Base-by-base conservation (phyloP, 2,888 invertebrate genomes). In the Acrobasis repandana region DNA sequence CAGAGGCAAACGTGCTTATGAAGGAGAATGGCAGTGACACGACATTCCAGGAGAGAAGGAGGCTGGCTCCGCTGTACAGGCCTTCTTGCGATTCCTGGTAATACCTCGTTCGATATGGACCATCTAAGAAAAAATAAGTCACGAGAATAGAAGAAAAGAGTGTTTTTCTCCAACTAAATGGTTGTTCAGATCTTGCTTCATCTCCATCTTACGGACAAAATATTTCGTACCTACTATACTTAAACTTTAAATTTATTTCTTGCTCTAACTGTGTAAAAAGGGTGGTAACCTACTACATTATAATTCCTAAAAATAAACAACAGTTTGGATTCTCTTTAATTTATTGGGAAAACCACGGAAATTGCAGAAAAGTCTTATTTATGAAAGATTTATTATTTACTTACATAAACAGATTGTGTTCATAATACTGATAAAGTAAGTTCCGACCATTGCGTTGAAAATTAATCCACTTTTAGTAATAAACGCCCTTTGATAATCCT, bases 11-110 rank as follows among this genome's bases (percentile, higher is more conserved):
- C 0, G 96, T 94, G 1, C 96, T 95, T 49, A 97, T 84, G 34
- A 97, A 93, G 0, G 97, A 97, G 77, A 97, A 95, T 0, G 98
- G 97, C 62, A 98, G 86, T 0, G 96, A 96, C 14, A 96, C 94
- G 2, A 97, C 84, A 66, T 96, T 95, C 85, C 97, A 97, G 0
- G 97, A 95, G 0, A 97, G 90, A 0, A 98, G 90, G 72, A 98
- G 94, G 67, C 97, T 94, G 0, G 97, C 96, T 0, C 98, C 98
- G 3, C 96, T 95, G 82, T 98, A 98, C 0, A 97, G 87, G 0
- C 97, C 97, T 83, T 98, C 97, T 59, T 97, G 95, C 0, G 96
- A 95, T 77, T 98, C 98, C 79, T 98, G 97, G 70, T 97, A 97
- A 85, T 97, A 98, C 48, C 97, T 93, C n/a, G 96, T 97, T n/a